These are phyloP conservation scores for Neocrepidodera transversa DNA, from an alignment of 2,888 invertebrate genomes.

Conservation along the genomic window DNA sequence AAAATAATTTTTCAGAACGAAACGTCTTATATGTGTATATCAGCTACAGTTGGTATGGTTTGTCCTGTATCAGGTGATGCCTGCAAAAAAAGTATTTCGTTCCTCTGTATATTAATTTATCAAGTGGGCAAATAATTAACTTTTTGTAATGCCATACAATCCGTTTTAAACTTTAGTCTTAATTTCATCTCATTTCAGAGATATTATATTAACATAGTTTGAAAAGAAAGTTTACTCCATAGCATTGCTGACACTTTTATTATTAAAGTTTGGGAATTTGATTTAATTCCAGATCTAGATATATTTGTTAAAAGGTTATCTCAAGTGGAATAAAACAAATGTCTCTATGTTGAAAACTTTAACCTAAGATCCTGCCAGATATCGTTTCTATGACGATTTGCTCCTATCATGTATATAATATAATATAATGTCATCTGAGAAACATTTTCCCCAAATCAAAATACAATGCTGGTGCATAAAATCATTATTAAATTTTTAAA, in stretches of 20 bases:
- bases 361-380: not conserved
- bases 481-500: too few relatives aligned
- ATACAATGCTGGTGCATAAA: too few relatives aligned
- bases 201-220: not conserved
- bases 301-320: constrained; percentile 1
- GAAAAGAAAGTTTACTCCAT: not conserved
- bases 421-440: too few relatives aligned
- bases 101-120: too few relatives aligned
- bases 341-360: not conserved
- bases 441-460: too few relatives aligned
- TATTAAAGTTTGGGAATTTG: constrained; percentile 3
- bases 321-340: constrained; percentile 7
- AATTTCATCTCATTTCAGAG: not conserved
- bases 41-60: constrained; percentile 17
- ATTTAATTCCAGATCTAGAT: constrained; percentile 4
- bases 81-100: constrained; percentile 27
- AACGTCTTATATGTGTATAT: constrained; percentile 17
- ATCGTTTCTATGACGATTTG: not conserved
- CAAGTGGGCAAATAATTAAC: too few relatives aligned
- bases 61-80: constrained; percentile 17
- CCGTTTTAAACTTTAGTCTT: not conserved
- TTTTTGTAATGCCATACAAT: too few relatives aligned
- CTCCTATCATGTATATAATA: too few relatives aligned
- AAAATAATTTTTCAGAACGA: not conserved
- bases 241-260: not conserved